Percentiles rank a stretch among this genome's conserved stretches.
Conservation (phyloP, 2,113 vertebrate species). For the Gobius niger region DNA sequence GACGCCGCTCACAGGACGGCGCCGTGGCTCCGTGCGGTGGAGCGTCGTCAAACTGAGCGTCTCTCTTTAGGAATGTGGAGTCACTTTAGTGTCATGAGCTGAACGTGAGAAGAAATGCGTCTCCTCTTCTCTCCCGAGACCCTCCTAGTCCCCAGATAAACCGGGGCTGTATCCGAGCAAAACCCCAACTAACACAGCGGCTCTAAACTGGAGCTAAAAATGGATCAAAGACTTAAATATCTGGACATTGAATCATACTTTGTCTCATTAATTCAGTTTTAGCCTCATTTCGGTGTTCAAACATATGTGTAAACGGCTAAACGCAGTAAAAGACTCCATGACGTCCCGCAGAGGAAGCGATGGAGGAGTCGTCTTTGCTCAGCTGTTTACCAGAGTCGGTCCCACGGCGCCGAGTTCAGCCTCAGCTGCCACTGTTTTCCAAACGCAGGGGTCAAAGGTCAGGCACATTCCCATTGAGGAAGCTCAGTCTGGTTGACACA, state of each 20-base stretch:
- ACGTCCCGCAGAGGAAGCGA: slow-evolving; percentile 23
- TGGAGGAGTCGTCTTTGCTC: slow-evolving; percentile 63
- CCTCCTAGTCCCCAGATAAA: slow-evolving; percentile 18
- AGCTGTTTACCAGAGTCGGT: slow-evolving; percentile 56
- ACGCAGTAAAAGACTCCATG: too few relatives aligned
- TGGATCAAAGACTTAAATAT: too few relatives aligned
- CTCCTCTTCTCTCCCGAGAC: background rate
- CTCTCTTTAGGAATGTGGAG: background rate
- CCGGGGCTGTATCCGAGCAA: too few relatives aligned
- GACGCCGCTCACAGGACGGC: too few relatives aligned
- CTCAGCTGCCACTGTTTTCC: slow-evolving; percentile 69
- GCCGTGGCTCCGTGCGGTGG: too few relatives aligned
- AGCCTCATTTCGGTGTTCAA: too few relatives aligned
- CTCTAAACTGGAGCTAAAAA: too few relatives aligned
- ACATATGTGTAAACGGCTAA: too few relatives aligned
- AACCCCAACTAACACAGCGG: too few relatives aligned
- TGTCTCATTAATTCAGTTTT: too few relatives aligned
- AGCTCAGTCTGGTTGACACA: slow-evolving; percentile 40
- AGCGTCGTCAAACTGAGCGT: too few relatives aligned
- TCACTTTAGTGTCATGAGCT: background rate
- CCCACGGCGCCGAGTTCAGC: slow-evolving; percentile 19
- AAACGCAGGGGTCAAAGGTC: slow-evolving; percentile 63
- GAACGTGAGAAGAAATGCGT: background rate
- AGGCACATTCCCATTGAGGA: slow-evolving; percentile 37
- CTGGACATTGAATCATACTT: too few relatives aligned